Conservation (phyloP, 2,888 invertebrate species). For the Malacosoma neustria region DNA sequence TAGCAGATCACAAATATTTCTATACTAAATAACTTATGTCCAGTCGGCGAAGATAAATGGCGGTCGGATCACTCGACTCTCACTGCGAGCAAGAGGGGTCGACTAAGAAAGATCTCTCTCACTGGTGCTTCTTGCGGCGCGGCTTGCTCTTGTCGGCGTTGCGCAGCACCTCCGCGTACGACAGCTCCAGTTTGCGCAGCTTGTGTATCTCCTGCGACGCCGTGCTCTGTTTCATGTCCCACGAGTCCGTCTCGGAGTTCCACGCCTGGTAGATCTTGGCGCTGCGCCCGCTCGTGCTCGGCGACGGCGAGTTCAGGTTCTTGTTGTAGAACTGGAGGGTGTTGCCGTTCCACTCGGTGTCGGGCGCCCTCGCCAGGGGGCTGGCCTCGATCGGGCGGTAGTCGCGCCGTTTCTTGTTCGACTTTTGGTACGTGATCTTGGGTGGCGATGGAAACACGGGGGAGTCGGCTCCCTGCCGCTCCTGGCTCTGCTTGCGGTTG, state of each 20-base stretch:
- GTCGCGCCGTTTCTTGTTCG: slow-evolving; percentile 76
- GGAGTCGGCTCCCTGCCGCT: slow-evolving; percentile 79
- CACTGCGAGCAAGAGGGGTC: slow-evolving; percentile 55
- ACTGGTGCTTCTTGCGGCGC: slow-evolving; percentile 70
- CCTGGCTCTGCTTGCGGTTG: slow-evolving; percentile 77
- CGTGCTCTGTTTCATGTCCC: slow-evolving; percentile 77
- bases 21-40: slow-evolving; percentile 60
- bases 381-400: slow-evolving; percentile 71
- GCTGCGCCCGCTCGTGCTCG: slow-evolving; percentile 66
- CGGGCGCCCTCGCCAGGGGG: slow-evolving; percentile 54
- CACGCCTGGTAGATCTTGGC: slow-evolving; percentile 67
- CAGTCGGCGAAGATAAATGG: slow-evolving; percentile 72
- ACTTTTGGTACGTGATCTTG: slow-evolving; percentile 75
- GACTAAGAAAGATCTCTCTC: slow-evolving; percentile 41
- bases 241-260: slow-evolving; percentile 63
- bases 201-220: slow-evolving; percentile 90
- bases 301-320: slow-evolving; percentile 75
- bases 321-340: slow-evolving; percentile 82
- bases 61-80: slow-evolving; percentile 62
- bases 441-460: slow-evolving; percentile 81
- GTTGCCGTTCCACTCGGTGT: slow-evolving; percentile 80
- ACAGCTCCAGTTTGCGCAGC: slow-evolving; percentile 85
- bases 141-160: slow-evolving; percentile 77
- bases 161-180: slow-evolving; percentile 89
- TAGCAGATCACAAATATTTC: slow-evolving; percentile 71